Conservation (phyloP, 2,797 vertebrate species). For the Micrastur ruficollis region DNA sequence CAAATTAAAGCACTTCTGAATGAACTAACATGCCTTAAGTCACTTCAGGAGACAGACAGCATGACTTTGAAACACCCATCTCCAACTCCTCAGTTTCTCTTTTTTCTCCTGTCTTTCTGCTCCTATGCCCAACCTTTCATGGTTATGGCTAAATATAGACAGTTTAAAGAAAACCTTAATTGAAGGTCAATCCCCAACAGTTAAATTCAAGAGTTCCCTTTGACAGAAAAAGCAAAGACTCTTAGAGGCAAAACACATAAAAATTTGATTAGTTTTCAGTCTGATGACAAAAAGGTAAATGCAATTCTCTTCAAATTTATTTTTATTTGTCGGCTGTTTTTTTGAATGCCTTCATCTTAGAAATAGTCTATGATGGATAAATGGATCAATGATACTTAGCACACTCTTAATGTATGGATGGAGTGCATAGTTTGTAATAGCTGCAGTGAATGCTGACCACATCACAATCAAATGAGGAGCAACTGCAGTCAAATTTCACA, state of each 20-base stretch:
- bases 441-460: not conserved
- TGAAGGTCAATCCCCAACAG: conserved; percentile 9
- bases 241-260: not conserved
- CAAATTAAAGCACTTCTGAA: not conserved
- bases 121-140: not conserved
- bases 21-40: not conserved
- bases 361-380: not conserved
- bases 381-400: not conserved
- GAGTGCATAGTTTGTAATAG: not conserved
- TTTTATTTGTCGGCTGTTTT: not conserved
- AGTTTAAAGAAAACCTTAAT: conserved; percentile 19
- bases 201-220: not conserved
- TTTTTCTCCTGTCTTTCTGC: not conserved
- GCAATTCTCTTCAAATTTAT: not conserved
- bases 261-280: conserved; percentile 6
- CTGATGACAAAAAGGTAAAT: not conserved
- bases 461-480: not conserved
- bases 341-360: not conserved
- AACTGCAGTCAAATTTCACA: not conserved
- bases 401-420: not conserved
- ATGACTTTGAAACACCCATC: not conserved
- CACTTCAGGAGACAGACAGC: not conserved
- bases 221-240: not conserved
- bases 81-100: not conserved
- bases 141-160: not conserved